Conservation (phyloP, 2,113 vertebrate genomes). For the Hippotragus niger region DNA sequence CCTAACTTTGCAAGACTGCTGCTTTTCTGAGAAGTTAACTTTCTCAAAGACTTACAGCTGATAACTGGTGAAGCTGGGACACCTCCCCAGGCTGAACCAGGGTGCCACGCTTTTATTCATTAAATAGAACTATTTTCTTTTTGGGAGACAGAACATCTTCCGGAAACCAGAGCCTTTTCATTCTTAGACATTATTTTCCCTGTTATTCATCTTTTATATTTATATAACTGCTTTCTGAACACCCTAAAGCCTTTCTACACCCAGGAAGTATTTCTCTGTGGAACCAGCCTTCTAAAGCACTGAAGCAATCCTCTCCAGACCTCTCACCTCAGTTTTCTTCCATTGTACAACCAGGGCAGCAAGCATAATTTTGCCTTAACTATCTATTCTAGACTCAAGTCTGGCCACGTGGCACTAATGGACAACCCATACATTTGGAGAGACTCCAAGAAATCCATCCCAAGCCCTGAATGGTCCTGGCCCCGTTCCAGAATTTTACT, state of each 20-base stretch:
- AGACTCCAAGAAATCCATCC: slow-evolving; percentile 48
- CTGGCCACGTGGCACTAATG: slow-evolving; percentile 41
- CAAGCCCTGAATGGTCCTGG: slow-evolving; percentile 37
- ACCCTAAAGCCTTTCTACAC: not conserved
- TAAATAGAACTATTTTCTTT: not conserved
- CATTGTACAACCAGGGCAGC: not conserved
- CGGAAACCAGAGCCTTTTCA: not conserved
- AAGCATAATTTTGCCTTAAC: slow-evolving; percentile 42
- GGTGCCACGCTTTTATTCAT: not conserved
- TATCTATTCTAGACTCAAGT: slow-evolving; percentile 50
- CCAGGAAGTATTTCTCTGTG: not conserved
- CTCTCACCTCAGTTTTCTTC: not conserved
- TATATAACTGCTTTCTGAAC: slow-evolving; percentile 3
- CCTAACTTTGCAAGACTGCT: not conserved
- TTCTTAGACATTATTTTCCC: not conserved
- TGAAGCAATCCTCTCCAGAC: not conserved
- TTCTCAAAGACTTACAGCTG: not conserved
- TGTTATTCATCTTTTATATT: not conserved
- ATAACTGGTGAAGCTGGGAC: not conserved
- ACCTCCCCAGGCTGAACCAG: not conserved
- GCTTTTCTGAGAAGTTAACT: not conserved
- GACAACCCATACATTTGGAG: not conserved
- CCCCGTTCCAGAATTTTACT: slow-evolving; percentile 32
- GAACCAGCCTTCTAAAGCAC: not conserved
- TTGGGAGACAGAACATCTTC: not conserved